A percentile compares a stretch with the other conserved stretches of the same genome.
phyloP scores from a whole-genome alignment of 2,113 vertebrate species.

The Grammomys surdaster region DNA sequence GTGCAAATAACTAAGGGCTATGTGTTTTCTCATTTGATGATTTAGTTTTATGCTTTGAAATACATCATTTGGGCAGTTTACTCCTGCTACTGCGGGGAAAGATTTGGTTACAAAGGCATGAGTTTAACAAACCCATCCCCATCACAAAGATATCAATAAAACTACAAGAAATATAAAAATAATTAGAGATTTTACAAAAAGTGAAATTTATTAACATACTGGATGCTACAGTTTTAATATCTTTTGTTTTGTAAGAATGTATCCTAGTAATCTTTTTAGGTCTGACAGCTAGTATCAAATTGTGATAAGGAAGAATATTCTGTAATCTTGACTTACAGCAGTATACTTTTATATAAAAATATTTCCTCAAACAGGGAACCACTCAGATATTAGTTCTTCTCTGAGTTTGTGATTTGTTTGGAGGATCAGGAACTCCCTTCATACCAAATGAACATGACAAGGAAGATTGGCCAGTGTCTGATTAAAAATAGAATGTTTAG shows the following conservation, averaged over 20 bases:
- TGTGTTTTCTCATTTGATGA: not conserved
- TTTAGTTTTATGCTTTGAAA: slow-evolving; percentile 36
- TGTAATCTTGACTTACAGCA: slow-evolving; percentile 5
- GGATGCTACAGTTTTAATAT: not conserved
- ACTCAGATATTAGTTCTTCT: slow-evolving; percentile 2
- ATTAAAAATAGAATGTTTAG: not conserved
- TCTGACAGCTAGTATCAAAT: not conserved
- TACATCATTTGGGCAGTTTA: not conserved
- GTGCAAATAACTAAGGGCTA: not conserved
- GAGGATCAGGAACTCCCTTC: not conserved
- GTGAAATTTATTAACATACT: not conserved
- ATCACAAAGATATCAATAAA: not conserved
- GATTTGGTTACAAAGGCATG: not conserved
- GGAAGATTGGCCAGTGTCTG: not conserved
- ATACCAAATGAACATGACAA: not conserved
- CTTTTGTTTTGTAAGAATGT: not conserved
- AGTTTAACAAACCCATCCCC: not conserved
- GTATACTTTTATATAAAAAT: not conserved
- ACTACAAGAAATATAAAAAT: not conserved
- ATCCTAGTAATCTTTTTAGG: slow-evolving; percentile 3
- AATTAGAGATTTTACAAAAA: not conserved
- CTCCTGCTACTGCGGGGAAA: not conserved
- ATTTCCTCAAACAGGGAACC: not conserved
- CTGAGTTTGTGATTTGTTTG: not conserved
- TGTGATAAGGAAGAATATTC: not conserved